Percentiles rank a stretch among this genome's conserved stretches.
phyloP scores from a whole-genome alignment of 2,113 vertebrate species.

The Melanerpes aurifrons region DNA sequence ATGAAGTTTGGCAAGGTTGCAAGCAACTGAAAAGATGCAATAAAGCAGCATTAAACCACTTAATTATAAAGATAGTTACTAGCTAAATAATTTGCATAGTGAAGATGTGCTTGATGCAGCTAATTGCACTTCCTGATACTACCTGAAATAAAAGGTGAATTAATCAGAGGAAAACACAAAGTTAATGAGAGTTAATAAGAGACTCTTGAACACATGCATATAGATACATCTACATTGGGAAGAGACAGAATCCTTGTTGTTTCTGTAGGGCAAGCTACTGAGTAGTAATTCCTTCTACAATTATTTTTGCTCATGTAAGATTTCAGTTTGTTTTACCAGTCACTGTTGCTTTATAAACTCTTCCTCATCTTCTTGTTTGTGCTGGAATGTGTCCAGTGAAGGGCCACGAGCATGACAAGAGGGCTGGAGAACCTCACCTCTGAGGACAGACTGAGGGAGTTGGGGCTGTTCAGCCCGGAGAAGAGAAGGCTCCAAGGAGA shows the following conservation, averaged over 20 bases:
- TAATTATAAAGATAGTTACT: conserved; percentile 49
- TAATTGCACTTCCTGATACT: conserved; percentile 59
- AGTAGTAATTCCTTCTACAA: neutral
- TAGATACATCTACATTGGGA: neutral
- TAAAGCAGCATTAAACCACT: conserved; percentile 26
- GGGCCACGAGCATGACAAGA: no score
- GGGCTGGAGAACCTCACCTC: no score
- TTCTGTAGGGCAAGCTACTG: neutral
- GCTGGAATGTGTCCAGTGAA: no score
- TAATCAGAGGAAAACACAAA: conserved; percentile 39
- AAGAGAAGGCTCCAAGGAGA: no score
- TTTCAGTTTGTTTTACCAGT: neutral
- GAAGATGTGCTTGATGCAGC: conserved; percentile 38
- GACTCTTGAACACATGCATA: neutral
- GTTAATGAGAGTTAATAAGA: conserved; percentile 34
- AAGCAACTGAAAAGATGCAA: conserved; percentile 11
- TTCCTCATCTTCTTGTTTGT: no score
- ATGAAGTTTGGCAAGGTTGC: conserved; percentile 13
- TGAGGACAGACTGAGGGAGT: no score
- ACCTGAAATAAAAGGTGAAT: conserved; percentile 56
- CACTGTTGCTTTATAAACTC: neutral
- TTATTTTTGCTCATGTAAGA: neutral
- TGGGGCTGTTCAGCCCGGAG: no score
- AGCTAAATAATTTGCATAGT: conserved; percentile 35
- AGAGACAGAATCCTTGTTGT: neutral